Evolutionary conservation across 2,113 vertebrate genomes (phyloP).

Genomic region (Elaphurus davidianus): DNA sequence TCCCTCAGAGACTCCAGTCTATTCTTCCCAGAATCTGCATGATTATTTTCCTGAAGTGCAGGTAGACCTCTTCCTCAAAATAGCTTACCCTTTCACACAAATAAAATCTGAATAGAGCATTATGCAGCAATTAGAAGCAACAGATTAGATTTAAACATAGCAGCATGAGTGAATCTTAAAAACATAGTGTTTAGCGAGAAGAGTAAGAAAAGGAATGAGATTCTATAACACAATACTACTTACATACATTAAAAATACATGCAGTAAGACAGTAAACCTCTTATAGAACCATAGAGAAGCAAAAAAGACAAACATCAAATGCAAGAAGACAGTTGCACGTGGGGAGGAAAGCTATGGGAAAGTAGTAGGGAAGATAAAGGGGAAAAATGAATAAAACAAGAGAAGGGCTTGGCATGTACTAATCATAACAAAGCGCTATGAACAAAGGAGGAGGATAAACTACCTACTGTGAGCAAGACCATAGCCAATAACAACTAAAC

Average conservation of each 20-base stretch:
- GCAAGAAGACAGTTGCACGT: neutral
- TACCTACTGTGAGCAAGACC: neutral
- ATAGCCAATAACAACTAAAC: neutral
- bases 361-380: neutral
- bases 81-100: neutral
- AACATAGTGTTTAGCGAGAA: conserved; percentile 45
- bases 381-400: neutral
- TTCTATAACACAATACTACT: conserved; percentile 37
- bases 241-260: conserved; percentile 55
- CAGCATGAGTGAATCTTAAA: conserved; percentile 49
- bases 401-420: neutral
- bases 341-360: neutral
- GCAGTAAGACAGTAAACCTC: conserved; percentile 58
- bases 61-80: conserved; percentile 28
- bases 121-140: conserved; percentile 56
- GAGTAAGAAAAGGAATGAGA: conserved; percentile 39
- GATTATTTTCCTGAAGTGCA: neutral
- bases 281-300: conserved; percentile 43
- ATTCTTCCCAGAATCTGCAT: neutral
- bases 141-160: conserved; percentile 59
- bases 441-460: neutral
- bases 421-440: neutral
- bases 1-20: neutral
- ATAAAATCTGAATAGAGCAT: conserved; percentile 34
- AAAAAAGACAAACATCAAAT: conserved; percentile 45